A percentile compares a stretch with the other conserved stretches of the same genome.
Evolutionary conservation across 2,888 invertebrate genomes (phyloP).

Genomic region (Ormia ochracea): DNA sequence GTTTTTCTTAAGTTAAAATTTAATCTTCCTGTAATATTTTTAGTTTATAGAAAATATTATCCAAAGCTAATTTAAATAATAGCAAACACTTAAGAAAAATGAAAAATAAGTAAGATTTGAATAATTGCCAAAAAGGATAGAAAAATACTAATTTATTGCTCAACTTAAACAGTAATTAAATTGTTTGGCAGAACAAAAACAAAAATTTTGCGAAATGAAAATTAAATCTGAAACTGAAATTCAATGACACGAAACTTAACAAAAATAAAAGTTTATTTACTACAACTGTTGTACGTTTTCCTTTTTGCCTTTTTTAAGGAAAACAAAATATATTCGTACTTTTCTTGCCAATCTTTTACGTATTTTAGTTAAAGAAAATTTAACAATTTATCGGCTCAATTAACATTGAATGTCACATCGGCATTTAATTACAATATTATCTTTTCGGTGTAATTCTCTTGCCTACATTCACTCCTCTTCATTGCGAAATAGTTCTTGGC

Average conservation of each 20-base stretch:
- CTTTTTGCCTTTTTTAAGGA: too few relatives aligned
- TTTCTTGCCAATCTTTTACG: background rate
- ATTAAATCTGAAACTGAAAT: background rate
- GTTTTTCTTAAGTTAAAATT: too few relatives aligned
- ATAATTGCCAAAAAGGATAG: too few relatives aligned
- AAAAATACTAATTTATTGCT: slow-evolving; percentile 62
- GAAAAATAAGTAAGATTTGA: too few relatives aligned
- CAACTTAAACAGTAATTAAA: slow-evolving; percentile 62
- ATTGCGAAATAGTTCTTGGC: background rate
- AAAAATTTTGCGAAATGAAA: background rate
- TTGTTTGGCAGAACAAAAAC: slow-evolving; percentile 38
- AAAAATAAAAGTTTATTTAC: background rate
- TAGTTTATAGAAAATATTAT: too few relatives aligned
- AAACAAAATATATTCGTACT: background rate
- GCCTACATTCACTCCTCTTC: background rate
- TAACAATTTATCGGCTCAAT: slow-evolving; percentile 63
- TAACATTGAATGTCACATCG: slow-evolving; percentile 62
- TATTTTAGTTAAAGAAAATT: slow-evolving; percentile 23
- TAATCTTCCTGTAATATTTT: too few relatives aligned
- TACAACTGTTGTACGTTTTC: background rate
- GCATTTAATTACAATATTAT: slow-evolving; percentile 53
- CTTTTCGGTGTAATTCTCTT: slow-evolving; percentile 8
- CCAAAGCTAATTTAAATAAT: too few relatives aligned
- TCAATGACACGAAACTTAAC: slow-evolving; percentile 21
- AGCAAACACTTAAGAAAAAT: too few relatives aligned